Evolutionary conservation across 2,113 vertebrate genomes (phyloP).

Genomic region (Pterocles burchelli): DNA sequence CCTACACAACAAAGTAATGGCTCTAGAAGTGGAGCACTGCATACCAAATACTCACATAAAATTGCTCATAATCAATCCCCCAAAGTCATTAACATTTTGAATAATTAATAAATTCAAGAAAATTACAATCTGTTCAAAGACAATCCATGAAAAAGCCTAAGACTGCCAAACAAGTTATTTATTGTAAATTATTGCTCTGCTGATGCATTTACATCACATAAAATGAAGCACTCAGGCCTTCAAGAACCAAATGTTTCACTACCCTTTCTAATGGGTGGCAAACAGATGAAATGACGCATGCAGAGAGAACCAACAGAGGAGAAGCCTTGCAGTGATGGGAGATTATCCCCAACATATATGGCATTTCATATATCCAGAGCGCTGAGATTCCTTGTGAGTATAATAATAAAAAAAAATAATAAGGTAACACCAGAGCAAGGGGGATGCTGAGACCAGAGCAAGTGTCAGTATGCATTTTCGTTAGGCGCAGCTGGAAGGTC

Average conservation of each 20-base stretch:
- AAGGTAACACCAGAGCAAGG: not conserved
- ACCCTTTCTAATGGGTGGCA: not conserved
- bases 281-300: not conserved
- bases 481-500: slow-evolving; percentile 49
- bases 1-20: not conserved
- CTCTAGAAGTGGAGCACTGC: not conserved
- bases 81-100: slow-evolving; percentile 43
- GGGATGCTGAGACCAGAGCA: not conserved
- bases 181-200: not conserved
- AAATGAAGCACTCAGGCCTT: not conserved
- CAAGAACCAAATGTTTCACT: slow-evolving; percentile 14
- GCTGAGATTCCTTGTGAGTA: not conserved
- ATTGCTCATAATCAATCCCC: not conserved
- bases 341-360: not conserved
- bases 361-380: not conserved
- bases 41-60: slow-evolving; percentile 1
- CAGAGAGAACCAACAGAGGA: not conserved
- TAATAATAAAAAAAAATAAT: not conserved
- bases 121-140: slow-evolving; percentile 37
- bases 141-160: not conserved
- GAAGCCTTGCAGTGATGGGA: not conserved
- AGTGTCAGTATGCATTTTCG: slow-evolving; percentile 24
- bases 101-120: slow-evolving; percentile 50
- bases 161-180: slow-evolving; percentile 11
- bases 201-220: not conserved